A percentile compares a stretch with the other conserved stretches of the same genome.
Conservation (phyloP, 23 tunicate species). For the Oikopleura albicans region DNA sequence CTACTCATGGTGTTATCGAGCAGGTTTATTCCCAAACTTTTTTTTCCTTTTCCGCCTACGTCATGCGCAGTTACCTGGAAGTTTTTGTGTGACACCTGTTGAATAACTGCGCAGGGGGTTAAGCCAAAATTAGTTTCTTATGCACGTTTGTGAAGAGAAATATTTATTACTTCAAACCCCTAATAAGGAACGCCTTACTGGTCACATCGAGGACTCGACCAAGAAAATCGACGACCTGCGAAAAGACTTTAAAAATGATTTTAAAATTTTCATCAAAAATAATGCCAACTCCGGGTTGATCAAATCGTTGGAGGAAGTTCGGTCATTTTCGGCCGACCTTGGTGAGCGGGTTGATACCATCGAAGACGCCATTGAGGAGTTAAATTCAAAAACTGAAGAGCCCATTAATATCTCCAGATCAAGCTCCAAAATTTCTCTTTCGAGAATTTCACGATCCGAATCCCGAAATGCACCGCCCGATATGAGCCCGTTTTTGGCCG, state of each 20-base stretch:
- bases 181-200: too few relatives aligned
- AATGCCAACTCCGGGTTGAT: background rate
- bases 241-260: background rate
- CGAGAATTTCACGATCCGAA: background rate
- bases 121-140: too few relatives aligned
- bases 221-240: background rate
- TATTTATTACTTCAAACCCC: too few relatives aligned
- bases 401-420: background rate
- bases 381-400: background rate
- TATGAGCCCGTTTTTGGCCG: background rate
- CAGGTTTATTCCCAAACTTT: too few relatives aligned
- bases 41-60: too few relatives aligned
- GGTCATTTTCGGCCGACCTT: background rate
- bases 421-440: background rate
- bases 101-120: too few relatives aligned
- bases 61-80: too few relatives aligned
- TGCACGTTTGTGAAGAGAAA: too few relatives aligned
- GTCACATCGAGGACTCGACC: background rate
- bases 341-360: background rate
- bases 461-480: background rate
- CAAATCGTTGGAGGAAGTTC: constrained; percentile 12
- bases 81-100: too few relatives aligned
- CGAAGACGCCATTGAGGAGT: background rate
- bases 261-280: background rate
- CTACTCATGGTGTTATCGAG: too few relatives aligned